Evolutionary conservation across 1,140 invertebrate species (phyloP), one percentile per base, ranked within the genome.

Genomic region (Meloidogyne exigua): DNA sequence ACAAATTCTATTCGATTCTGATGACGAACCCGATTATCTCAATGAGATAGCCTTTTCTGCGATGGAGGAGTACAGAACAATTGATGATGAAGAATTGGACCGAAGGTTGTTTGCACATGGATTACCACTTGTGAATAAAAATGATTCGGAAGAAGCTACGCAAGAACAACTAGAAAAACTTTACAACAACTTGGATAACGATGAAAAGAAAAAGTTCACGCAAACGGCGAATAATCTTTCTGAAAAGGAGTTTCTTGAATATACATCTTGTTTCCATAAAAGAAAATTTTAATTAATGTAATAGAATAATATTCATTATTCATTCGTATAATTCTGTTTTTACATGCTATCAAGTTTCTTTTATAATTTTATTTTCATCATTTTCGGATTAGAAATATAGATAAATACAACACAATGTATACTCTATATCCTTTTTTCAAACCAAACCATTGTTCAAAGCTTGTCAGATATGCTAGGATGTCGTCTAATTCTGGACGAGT

Each of bases 21-120:
- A 82, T 39, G 81, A 82, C 49, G 81, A 82, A 32, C 81, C 81
- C 13, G 81, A 84, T 28, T 82, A 82, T 68, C 36, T 82, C 18
- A 23, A 26, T 9, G 72, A 84, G 21, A 68, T 84, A n/a, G 26
- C 70, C 12, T 44, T 39, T 23, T 49, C 42, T 15, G 32, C 79
- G 15, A 72, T 81, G 32, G 42, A 49, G 18, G 66, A 80, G 39
- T 82, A 81, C 64, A 32, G 77, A 70, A 74, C 69, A 11, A 11
- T 77, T 57, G 79, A 84, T 63, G 49, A 68, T n/a, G 65, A 76
- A 21, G 81, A 82, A 49, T 57, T 82, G 36, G 73, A 84, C 25
- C 23, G 75, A 57, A 64, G 64, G 13, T 62, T 82, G 49, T 12
- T 81, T 28, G 68, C 32, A 21, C 73, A 80, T 28, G 79, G 79